These are phyloP conservation scores for Microtus montanus DNA, from an alignment of 2,113 vertebrate species.

Conservation along the genomic window DNA sequence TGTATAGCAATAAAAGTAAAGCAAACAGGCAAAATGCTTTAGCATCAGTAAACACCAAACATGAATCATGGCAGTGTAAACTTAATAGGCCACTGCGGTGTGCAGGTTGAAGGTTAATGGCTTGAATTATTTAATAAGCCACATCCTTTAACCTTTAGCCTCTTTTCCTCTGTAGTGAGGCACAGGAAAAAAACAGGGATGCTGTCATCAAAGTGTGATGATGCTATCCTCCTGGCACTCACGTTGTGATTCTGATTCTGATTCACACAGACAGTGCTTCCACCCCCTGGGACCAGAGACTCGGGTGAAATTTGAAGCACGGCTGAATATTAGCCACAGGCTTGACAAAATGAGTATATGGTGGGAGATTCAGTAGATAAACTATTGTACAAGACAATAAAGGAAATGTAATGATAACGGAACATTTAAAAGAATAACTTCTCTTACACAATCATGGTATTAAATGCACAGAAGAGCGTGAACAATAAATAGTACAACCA, in stretches of 20 bases:
- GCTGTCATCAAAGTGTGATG: slow-evolving; percentile 65
- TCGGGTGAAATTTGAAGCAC: slow-evolving; percentile 58
- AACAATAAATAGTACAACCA: background rate
- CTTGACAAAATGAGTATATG: slow-evolving; percentile 56
- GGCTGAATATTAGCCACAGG: slow-evolving; percentile 45
- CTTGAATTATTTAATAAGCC: slow-evolving; percentile 77
- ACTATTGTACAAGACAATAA: slow-evolving; percentile 16
- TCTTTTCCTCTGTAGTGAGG: slow-evolving; percentile 54
- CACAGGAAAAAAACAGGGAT: background rate
- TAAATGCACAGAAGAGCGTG: slow-evolving; percentile 47
- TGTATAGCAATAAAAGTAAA: slow-evolving; percentile 53
- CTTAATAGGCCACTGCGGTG: slow-evolving; percentile 69
- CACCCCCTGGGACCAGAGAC: slow-evolving; percentile 72
- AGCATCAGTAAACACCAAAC: slow-evolving; percentile 56
- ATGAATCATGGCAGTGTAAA: slow-evolving; percentile 55
- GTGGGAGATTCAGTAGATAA: slow-evolving; percentile 67
- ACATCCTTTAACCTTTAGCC: slow-evolving; percentile 77
- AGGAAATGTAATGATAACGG: background rate
- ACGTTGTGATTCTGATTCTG: slow-evolving; percentile 68
- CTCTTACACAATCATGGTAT: slow-evolving; percentile 50
- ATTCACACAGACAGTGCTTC: slow-evolving; percentile 73
- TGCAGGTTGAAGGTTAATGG: slow-evolving; percentile 82
- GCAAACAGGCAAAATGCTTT: slow-evolving; percentile 51
- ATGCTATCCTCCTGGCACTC: slow-evolving; percentile 66
- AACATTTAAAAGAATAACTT: background rate